phyloP scores from a whole-genome alignment of 35 echinoderm and acorn worm genomes.

The Lytechinus variegatus region DNA sequence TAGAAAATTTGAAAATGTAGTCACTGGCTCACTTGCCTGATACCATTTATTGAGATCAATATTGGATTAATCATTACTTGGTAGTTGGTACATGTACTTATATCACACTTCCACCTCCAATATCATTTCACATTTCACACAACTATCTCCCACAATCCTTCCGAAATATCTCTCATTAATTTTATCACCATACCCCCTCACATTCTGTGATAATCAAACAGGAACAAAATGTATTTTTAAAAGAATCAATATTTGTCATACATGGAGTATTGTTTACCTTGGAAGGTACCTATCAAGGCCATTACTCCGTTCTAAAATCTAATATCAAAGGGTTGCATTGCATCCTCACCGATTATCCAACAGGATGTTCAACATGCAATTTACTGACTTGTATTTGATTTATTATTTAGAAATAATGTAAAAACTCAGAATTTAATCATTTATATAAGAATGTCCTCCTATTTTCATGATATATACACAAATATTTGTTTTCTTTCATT shows the following conservation, averaged over 20 bases:
- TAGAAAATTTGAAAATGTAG: too few species aligned
- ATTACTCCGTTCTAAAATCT: not conserved
- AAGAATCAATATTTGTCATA: not conserved
- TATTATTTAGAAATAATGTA: too few species aligned
- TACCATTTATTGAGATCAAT: not conserved
- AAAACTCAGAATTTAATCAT: too few species aligned
- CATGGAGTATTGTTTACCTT: not conserved
- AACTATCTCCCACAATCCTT: not conserved
- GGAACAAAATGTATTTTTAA: not conserved
- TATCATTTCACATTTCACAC: not conserved
- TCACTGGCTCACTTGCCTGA: too few species aligned
- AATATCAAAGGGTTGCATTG: not conserved
- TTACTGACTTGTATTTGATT: too few species aligned
- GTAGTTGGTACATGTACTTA: not conserved
- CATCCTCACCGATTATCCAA: not conserved
- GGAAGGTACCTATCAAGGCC: not conserved
- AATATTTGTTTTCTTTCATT: too few species aligned
- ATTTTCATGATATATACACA: too few species aligned
- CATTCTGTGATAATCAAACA: not conserved
- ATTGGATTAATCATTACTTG: not conserved
- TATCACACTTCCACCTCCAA: not conserved
- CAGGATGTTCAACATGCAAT: not conserved
- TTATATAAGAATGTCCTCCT: too few species aligned
- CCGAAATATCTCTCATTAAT: not conserved
- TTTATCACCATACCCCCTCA: not conserved